Conservation (phyloP, 2,797 vertebrate genomes). For the Pipistrellus pipistrellus region DNA sequence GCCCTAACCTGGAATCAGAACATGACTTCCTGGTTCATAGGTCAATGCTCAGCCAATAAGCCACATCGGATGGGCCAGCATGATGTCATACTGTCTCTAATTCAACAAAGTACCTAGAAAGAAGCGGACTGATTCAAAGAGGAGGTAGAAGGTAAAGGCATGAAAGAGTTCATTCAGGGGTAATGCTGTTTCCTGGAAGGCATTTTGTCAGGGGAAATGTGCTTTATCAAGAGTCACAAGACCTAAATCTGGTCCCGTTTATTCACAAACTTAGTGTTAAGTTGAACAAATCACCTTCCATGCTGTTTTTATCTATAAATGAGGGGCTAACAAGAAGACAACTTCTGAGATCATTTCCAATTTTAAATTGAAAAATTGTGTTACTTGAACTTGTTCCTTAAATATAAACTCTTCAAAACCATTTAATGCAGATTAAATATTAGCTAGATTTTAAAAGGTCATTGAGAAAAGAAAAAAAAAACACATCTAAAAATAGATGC, state of each 20-base stretch:
- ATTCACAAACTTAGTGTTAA: neutral
- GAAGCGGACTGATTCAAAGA: neutral
- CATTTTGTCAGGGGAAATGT: neutral
- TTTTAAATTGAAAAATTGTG: neutral
- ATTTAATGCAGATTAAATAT: neutral
- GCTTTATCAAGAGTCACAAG: neutral
- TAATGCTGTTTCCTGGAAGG: neutral
- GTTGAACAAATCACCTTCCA: neutral
- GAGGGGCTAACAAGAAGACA: neutral
- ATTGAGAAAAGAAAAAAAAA: neutral
- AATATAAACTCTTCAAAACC: constrained; percentile 17
- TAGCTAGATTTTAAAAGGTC: neutral
- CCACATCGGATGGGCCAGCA: too few relatives aligned
- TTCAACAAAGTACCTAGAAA: neutral
- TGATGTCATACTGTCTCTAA: neutral
- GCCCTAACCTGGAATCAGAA: too few relatives aligned
- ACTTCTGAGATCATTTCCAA: neutral
- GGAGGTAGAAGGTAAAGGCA: neutral
- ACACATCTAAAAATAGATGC: neutral
- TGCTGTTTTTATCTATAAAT: neutral
- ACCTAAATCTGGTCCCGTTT: neutral
- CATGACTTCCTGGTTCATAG: too few relatives aligned
- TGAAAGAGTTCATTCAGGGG: neutral
- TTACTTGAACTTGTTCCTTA: constrained; percentile 43
- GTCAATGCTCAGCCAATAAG: too few relatives aligned